Evolutionary conservation across 2,113 vertebrate species (phyloP), one percentile per base, ranked within the genome.

Genomic region (Andinoacara biseriatus): DNA sequence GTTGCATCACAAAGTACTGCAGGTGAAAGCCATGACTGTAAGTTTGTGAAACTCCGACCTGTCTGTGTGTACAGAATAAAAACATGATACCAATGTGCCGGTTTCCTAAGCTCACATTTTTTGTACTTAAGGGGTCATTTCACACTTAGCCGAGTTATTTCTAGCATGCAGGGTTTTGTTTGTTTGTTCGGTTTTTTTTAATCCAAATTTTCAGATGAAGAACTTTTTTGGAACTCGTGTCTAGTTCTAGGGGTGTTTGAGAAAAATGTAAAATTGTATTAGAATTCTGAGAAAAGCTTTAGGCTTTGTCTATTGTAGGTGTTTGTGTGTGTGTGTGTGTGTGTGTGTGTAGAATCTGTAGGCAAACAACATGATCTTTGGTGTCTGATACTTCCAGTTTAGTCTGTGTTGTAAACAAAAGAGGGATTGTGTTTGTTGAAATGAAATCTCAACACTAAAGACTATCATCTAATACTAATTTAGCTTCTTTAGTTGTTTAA

Each of bases 1-100:
- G 86, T 87, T 80, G 60, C 85, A 72, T 33, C 56, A 18, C 13
- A 5, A 78, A 54, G 69, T 76, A 24, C 76, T 87, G 82, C 84
- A 72, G 84, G 46, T 65, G 54, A 60, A 59, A 80, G 57, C 57
- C 0, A 74, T 54, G 10, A 74, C 80, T 81, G 31, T 29, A 80
- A 76, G 54, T 62, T 40, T 56, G 63, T 14, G 57, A 78, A 72
- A 72, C 26, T 14, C 33, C 62, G 76, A 35, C 80, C 56, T 59
- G 78, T 60, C 5, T 61, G 46, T 82, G 31, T 78, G 46, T 74
- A 24, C 82, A 79, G 17, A 54, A 80, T 72, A 74, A 85, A 88
- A 62, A 65, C 20, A 14, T 43, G 35, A 26, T 67, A 52, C 33
- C 13, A 22, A 26, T 10, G 59, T 2, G 22, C 3, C 3, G n/a